phyloP scores from a whole-genome alignment of 2,888 invertebrate genomes.

The Zelleria hepariella region DNA sequence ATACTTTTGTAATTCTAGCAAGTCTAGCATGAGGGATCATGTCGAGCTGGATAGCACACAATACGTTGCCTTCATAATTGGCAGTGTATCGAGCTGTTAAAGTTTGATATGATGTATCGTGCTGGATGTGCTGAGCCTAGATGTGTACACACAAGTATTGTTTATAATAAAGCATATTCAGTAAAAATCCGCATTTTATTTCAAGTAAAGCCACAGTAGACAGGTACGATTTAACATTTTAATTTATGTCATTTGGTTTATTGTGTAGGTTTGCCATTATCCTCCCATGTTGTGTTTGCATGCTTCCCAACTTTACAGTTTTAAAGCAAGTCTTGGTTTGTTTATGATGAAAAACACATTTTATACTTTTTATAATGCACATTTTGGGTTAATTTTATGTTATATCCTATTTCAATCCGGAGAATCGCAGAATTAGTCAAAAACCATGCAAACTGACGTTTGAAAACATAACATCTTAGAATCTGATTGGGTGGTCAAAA shows the following conservation, averaged over 20 bases:
- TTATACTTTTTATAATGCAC: not conserved
- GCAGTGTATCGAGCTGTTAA: too few species aligned
- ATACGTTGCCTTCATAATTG: too few species aligned
- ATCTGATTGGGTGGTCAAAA: too few species aligned
- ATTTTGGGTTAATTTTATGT: not conserved
- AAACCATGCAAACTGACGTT: too few species aligned
- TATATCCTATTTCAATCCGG: too few species aligned
- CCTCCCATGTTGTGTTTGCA: constrained; percentile 33
- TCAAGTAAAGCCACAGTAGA: constrained; percentile 33
- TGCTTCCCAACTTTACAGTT: constrained; percentile 14
- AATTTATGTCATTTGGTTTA: constrained; percentile 38
- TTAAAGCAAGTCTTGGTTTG: not conserved
- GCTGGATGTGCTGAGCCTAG: too few species aligned
- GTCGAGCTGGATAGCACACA: too few species aligned
- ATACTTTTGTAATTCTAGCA: constrained; percentile 55
- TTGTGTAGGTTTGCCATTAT: constrained; percentile 71
- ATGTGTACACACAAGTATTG: constrained; percentile 52
- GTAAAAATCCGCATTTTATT: constrained; percentile 63
- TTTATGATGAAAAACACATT: not conserved
- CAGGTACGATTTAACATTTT: constrained; percentile 29
- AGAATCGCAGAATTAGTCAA: too few species aligned
- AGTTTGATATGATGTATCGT: too few species aligned
- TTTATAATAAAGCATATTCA: constrained; percentile 56
- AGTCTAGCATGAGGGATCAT: too few species aligned
- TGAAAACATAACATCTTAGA: too few species aligned